Evolutionary conservation across 2,888 invertebrate species (phyloP), one percentile per base, ranked within the genome.

Genomic region (Plagodis pulveraria): DNA sequence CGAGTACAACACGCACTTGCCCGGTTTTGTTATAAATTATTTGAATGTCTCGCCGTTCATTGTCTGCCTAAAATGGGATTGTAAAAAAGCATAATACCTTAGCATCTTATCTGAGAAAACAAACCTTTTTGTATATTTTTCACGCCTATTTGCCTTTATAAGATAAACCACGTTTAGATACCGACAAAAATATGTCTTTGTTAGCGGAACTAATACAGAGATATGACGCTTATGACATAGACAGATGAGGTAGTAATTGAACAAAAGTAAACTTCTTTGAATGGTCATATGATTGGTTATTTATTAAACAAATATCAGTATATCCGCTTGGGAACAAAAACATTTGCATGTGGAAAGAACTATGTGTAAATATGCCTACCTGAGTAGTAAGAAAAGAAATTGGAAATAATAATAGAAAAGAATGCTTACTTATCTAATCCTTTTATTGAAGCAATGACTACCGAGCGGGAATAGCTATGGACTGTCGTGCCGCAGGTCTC

Each of bases 141-240:
- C 52, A 48, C 44, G 48, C 44, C 40, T 57, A 38, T 12, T 32
- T 35, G 38, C 40, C 41, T 38, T 42, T 43, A 38, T 35, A 22
- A 56, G 60, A 60, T 60, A 56, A 38, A 56, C 9, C 60, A 60
- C 60, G 55, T 60, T 46, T 50, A 42, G n/a, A 41, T 40, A 12
- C 6, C 4, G 32, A 38, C n/a, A 46, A 55, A 46, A 51, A 48
- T 56, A 48, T 10, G 22, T 32, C 48, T 60, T 52, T 51, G 48
- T 56, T 54, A 35, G 41, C 48, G 45, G 45, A 54, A 44, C 41
- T 41, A 22, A 44, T 5, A 22, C 22, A 22, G 22, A 38, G 34
- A 53, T 8, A 45, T 42, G 42, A 55, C 6, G 22, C 9, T n/a
- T 40, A 45, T 40, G 41, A 45, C 44, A 48, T 34, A 10, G 38